Evolutionary conservation across 2,797 vertebrate species (phyloP), one percentile per base, ranked within the genome.

Genomic region (Coregonus sp.): DNA sequence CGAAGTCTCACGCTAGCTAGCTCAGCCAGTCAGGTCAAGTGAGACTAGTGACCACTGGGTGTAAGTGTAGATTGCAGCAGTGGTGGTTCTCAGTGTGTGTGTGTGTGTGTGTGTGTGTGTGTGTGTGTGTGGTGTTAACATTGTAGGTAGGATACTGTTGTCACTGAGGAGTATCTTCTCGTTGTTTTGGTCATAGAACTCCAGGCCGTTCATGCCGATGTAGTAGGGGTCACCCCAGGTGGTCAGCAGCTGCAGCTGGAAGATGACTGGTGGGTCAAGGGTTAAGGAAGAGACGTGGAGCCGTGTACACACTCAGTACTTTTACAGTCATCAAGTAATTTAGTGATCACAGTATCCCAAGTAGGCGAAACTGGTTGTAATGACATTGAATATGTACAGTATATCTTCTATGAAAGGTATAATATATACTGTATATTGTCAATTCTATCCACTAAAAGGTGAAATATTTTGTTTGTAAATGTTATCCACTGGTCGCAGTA

Each of bases 211-310:
- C 80, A 99, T 93, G 16, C 98, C 98, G 0, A 98, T 95, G 92
- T 99, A 99, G 89, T 99, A 99, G 0, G 96, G 97, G 83, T 99
- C 98, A 0, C 97, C 97, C 98, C 98, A 99, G 70, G 95, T 97
- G 0, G 96, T 99, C 81, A 99, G 92, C 12, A 99, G 95, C 93
- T 98, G 98, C 86, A 99, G 94, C 93, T 99, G 98, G 87, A 99
- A 99, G 83, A 99, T 93, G 94, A 99, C 98, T 99, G 86, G 74
- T 16, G 75, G 29, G 66, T 0, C 54, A 47, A 20, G 50, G 80
- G 90, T 95, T 82, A 94, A 91, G 89, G 90, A 90, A 80, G 33
- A 47, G 18, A 47, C 40, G 2, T 47, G 40, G 18, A 59, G 5
- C 7, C 70, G 20, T 4, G 20, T 12, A 63, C 20, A 63, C 59